phyloP scores from a whole-genome alignment of 2,797 vertebrate genomes.

The Podarcis lilfordi region DNA sequence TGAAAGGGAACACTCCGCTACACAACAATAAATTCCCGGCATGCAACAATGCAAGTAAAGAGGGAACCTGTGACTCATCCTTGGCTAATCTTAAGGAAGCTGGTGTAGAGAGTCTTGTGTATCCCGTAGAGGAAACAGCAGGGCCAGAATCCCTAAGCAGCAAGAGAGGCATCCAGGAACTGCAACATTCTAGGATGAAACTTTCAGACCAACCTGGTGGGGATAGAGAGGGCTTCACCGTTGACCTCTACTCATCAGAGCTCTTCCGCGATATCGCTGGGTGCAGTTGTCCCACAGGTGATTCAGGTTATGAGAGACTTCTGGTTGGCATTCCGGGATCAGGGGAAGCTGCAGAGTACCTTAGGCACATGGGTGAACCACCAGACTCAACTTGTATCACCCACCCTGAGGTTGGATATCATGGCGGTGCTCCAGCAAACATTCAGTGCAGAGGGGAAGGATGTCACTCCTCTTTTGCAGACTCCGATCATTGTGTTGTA shows the following conservation, averaged over 20 bases:
- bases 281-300: slow-evolving; percentile 31
- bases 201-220: background rate
- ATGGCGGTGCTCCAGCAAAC: accelerated
- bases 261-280: slow-evolving; percentile 42
- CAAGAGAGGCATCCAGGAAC: slow-evolving; percentile 30
- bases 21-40: slow-evolving; percentile 3
- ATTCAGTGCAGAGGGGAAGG: background rate
- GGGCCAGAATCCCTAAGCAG: slow-evolving; percentile 44
- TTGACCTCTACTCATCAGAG: slow-evolving; percentile 57
- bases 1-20: slow-evolving; percentile 38
- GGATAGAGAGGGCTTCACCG: slow-evolving; percentile 3
- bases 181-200: slow-evolving; percentile 16
- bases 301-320: slow-evolving; percentile 32
- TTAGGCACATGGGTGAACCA: slow-evolving; percentile 67
- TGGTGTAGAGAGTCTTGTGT: slow-evolving; percentile 52
- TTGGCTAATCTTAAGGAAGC: slow-evolving; percentile 65
- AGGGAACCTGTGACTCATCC: slow-evolving; percentile 59
- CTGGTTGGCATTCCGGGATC: background rate
- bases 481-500: slow-evolving; percentile 5
- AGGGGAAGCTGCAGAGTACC: background rate
- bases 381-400: slow-evolving; percentile 73
- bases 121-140: slow-evolving; percentile 73
- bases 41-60: background rate
- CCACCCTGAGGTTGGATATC: slow-evolving; percentile 47
- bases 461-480: slow-evolving; percentile 4